Conservation (phyloP, 2,113 vertebrate species). For the Pterocles burchelli region DNA sequence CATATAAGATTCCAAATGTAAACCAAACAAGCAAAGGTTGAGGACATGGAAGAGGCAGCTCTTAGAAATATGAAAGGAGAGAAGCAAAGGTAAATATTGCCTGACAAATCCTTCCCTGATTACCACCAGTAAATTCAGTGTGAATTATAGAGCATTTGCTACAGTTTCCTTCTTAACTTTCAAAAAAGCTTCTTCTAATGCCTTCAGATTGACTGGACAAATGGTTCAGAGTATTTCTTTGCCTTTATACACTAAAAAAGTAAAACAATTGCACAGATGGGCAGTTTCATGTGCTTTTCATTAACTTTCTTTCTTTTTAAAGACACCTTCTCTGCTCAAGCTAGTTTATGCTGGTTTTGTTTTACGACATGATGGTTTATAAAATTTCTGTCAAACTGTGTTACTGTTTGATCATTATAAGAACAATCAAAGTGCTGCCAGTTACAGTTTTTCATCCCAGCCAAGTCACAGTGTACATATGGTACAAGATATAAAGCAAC, state of each 20-base stretch:
- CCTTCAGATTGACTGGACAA: neutral
- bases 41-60: neutral
- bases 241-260: neutral
- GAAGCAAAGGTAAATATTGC: neutral
- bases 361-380: slow-evolving; percentile 44
- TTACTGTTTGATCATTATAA: slow-evolving; percentile 45
- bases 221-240: slow-evolving; percentile 19
- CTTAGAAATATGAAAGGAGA: neutral
- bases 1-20: neutral
- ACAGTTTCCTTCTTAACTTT: neutral
- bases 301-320: neutral
- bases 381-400: slow-evolving; percentile 29
- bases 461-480: slow-evolving; percentile 15
- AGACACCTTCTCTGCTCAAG: slow-evolving; percentile 31
- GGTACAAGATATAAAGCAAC: neutral
- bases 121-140: neutral
- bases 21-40: neutral
- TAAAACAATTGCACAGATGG: slow-evolving; percentile 19
- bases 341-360: slow-evolving; percentile 29
- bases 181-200: neutral
- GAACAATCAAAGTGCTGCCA: slow-evolving; percentile 48
- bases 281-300: slow-evolving; percentile 34
- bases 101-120: neutral
- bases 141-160: neutral
- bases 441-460: neutral